Base-by-base conservation (phyloP, 2,113 vertebrate species). In the Pogona vitticeps region DNA sequence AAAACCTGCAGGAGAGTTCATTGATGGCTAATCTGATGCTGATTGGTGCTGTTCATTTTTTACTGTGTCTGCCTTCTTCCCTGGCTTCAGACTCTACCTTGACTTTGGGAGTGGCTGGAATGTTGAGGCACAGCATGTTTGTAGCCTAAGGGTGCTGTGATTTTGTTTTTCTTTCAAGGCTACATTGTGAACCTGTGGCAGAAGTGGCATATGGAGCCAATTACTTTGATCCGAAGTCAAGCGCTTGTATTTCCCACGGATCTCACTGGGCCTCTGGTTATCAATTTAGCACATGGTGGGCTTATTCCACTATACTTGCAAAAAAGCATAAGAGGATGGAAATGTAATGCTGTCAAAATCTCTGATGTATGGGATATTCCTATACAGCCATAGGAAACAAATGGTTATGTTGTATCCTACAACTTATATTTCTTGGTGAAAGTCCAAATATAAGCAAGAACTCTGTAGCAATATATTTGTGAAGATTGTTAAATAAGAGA, bases 81-180 rank as follows among this genome's bases (percentile, higher is more conserved):
- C 65, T 42, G n/a, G 61, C 10, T 52, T 89, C 40, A 73, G 23
- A 2, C 63, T 65, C 0, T 1, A 67, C 3, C 31, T 38, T 20
- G 21, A 75, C 63, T 58, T 21, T 79, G 71, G 88, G 71, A 76
- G 77, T 71, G 88, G 68, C 72, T 91, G 92, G 91, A 92, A 90
- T 89, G 88, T 21, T 36, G 89, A 58, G 1, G 67, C 63, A 36
- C 1, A 0, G 15, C 56, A 68, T n/a, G 17, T 36, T 33, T 90
- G 40, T 85, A 0, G 0, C 58, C 33, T 3, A 0, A 72, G 36
- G 61, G 59, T 6, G 18, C n/a, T 73, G 46, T n/a, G 38, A 88
- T 63, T 40, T 6, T 38, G 8, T 65, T 31, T 20, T 3, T 73
- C 26, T 65, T 56, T 6, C n/a, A n/a, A 33, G 7, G 2, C 9